Percentiles rank a stretch among this genome's conserved stretches.
phyloP scores from a whole-genome alignment of 2,113 vertebrate genomes.

The Equus przewalskii region DNA sequence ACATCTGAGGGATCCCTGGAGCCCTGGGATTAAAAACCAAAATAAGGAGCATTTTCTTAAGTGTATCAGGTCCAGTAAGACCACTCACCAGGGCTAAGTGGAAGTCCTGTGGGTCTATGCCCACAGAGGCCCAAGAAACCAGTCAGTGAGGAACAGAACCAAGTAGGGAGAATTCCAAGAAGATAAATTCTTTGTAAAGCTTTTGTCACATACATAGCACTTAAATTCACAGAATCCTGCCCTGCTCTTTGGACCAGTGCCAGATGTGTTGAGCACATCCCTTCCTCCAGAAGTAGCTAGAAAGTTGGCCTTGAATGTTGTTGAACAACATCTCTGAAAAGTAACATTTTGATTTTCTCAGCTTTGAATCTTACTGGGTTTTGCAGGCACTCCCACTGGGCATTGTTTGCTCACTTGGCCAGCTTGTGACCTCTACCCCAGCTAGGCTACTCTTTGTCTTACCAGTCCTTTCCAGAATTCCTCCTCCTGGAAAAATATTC shows the following conservation, averaged over 20 bases:
- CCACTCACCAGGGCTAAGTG: neutral
- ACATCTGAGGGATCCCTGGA: neutral
- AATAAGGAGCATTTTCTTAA: neutral
- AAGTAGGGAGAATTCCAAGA: neutral
- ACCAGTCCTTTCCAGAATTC: neutral
- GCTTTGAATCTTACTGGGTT: neutral
- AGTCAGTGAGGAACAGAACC: neutral
- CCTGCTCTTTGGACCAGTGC: neutral
- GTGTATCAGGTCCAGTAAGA: neutral
- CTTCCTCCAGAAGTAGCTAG: neutral
- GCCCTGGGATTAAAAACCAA: neutral
- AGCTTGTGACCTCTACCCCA: neutral
- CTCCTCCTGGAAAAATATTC: neutral
- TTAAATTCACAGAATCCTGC: neutral
- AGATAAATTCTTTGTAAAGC: neutral
- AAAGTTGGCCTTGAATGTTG: conserved; percentile 11
- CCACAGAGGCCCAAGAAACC: neutral
- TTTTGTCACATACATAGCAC: neutral
- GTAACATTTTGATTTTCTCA: neutral
- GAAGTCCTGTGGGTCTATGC: neutral
- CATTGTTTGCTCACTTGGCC: neutral
- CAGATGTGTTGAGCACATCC: neutral
- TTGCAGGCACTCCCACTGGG: neutral
- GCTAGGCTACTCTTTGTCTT: neutral
- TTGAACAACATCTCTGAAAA: conserved; percentile 31